Percentiles rank a stretch among this genome's conserved stretches.
Conservation (phyloP, 2,888 invertebrate genomes). For the Tiphia femorata region DNA sequence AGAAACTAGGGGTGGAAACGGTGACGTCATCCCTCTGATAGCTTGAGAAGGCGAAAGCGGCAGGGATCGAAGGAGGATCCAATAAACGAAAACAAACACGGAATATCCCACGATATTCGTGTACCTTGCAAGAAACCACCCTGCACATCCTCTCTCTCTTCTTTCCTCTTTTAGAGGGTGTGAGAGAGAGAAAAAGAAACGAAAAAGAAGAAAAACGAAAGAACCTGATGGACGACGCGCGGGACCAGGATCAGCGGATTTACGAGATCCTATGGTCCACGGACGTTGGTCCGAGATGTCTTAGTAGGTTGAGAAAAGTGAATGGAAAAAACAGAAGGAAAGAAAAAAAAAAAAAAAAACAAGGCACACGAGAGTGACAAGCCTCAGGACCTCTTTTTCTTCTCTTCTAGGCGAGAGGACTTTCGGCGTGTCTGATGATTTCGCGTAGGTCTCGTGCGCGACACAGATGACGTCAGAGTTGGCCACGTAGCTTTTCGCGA, state of each 20-base stretch:
- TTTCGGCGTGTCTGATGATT: too few relatives aligned
- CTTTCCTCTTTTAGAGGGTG: too few relatives aligned
- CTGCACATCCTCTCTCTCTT: too few relatives aligned
- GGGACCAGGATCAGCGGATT: conserved; percentile 41
- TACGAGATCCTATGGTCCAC: conserved; percentile 16
- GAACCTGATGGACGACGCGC: conserved; percentile 6
- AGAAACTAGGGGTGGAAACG: too few relatives aligned
- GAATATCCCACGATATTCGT: conserved; percentile 32
- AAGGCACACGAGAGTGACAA: too few relatives aligned
- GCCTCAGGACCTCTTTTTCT: too few relatives aligned
- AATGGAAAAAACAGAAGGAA: conserved; percentile 27
- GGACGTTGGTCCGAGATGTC: not conserved
- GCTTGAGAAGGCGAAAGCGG: not conserved
- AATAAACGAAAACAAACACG: conserved; percentile 49
- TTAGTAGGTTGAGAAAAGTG: conserved; percentile 1
- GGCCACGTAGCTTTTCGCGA: too few relatives aligned
- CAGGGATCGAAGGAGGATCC: conserved; percentile 25
- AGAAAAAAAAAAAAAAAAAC: too few relatives aligned
- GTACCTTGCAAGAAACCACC: too few relatives aligned
- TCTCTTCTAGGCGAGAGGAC: too few relatives aligned
- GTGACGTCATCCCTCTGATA: not conserved
- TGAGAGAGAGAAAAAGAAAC: not conserved
- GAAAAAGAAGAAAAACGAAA: conserved; percentile 2
- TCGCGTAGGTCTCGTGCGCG: too few relatives aligned
- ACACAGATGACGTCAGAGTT: too few relatives aligned